These are phyloP conservation scores for Caprella mutica DNA, from an alignment of 2,888 invertebrate genomes.

Conservation along the genomic window DNA sequence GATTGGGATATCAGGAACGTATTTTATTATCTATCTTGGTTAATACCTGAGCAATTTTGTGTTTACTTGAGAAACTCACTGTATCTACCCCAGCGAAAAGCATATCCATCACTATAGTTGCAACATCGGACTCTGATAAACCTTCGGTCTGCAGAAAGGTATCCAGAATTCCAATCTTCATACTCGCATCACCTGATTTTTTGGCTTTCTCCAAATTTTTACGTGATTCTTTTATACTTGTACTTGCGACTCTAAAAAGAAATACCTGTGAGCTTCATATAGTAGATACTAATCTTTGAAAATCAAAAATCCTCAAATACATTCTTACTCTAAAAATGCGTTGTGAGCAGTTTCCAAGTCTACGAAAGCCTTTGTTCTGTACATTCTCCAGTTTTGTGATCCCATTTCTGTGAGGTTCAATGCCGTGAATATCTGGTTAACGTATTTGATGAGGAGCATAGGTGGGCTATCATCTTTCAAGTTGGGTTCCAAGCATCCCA, in stretches of 20 bases:
- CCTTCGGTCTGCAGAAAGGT: conserved; percentile 58
- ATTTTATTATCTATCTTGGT: too few relatives aligned
- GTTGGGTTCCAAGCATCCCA: conserved; percentile 13
- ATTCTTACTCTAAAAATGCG: conserved; percentile 3
- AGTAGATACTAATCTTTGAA: too few relatives aligned
- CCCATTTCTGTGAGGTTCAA: conserved; percentile 7
- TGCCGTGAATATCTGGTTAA: conserved; percentile 4
- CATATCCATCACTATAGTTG: conserved; percentile 71
- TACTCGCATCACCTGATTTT: conserved; percentile 41
- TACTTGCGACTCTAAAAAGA: too few relatives aligned
- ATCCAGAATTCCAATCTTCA: conserved; percentile 61
- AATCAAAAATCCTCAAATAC: too few relatives aligned
- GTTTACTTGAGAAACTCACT: too few relatives aligned
- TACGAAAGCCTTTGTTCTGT: background rate
- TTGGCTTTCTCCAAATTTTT: too few relatives aligned
- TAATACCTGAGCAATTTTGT: too few relatives aligned
- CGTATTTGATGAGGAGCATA: conserved; percentile 1
- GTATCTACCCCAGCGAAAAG: conserved; percentile 81
- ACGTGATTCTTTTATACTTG: too few relatives aligned
- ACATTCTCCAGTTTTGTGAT: background rate
- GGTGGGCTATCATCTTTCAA: background rate
- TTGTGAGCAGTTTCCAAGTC: background rate
- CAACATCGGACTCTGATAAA: conserved; percentile 67
- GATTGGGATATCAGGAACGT: too few relatives aligned
- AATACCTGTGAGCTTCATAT: too few relatives aligned